phyloP scores from a whole-genome alignment of 2,113 vertebrate genomes.

The Orientallactaga bullata region DNA sequence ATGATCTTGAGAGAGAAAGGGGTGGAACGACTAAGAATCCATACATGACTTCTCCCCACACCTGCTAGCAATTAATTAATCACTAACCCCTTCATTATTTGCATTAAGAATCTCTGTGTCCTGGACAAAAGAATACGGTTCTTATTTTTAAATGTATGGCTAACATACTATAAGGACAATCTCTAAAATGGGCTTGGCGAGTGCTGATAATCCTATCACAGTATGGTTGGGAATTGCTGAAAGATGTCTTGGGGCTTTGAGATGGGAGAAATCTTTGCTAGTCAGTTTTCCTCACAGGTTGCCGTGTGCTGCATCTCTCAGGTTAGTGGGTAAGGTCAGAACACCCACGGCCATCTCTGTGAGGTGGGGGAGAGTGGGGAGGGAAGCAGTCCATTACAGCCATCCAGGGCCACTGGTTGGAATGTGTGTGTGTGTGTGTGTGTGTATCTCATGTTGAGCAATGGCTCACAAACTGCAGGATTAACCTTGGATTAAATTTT shows the following conservation, averaged over 20 bases:
- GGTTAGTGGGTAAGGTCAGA: not conserved
- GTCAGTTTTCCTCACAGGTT: not conserved
- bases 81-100: slow-evolving; percentile 76
- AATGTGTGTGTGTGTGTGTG: not conserved
- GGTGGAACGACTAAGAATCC: not conserved
- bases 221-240: not conserved
- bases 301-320: not conserved
- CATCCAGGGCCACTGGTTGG: not conserved
- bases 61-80: slow-evolving; percentile 76
- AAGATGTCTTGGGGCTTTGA: not conserved
- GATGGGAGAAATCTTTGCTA: slow-evolving; percentile 7
- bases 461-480: not conserved
- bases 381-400: no score
- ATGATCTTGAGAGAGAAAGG: slow-evolving; percentile 67
- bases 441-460: not conserved
- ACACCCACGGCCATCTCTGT: rapidly evolving
- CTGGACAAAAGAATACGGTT: slow-evolving; percentile 18
- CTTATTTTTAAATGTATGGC: slow-evolving; percentile 60
- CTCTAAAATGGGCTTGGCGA: slow-evolving; percentile 70
- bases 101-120: slow-evolving; percentile 48
- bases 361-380: rapidly evolving
- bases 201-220: not conserved
- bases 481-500: not conserved
- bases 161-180: slow-evolving; percentile 63
- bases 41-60: slow-evolving; percentile 17